These are phyloP conservation scores for Bovichtus diacanthus DNA, from an alignment of 2,797 vertebrate species.

Conservation along the genomic window DNA sequence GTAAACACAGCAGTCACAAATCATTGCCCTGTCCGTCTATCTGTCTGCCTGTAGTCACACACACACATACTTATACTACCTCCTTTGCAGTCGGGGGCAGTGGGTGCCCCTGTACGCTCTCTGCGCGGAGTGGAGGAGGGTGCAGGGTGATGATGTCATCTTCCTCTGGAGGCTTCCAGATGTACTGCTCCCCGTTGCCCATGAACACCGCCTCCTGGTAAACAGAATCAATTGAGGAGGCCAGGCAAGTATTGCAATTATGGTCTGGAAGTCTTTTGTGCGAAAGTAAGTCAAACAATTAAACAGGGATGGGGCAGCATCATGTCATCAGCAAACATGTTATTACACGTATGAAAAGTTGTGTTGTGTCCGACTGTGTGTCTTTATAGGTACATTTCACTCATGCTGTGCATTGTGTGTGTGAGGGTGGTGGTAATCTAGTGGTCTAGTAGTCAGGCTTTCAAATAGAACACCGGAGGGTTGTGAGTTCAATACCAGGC, in stretches of 20 bases:
- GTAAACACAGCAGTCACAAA: slow-evolving; percentile 66
- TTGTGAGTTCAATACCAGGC: too few relatives aligned
- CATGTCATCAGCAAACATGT: neutral
- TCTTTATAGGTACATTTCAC: slow-evolving; percentile 18
- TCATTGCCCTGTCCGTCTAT: slow-evolving; percentile 37
- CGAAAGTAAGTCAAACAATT: neutral
- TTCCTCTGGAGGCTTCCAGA: slow-evolving; percentile 88
- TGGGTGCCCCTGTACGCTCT: slow-evolving; percentile 78
- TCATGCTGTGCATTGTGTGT: neutral
- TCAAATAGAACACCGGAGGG: too few relatives aligned
- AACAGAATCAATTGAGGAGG: slow-evolving; percentile 33
- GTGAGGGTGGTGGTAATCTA: too few relatives aligned
- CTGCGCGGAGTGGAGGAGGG: slow-evolving; percentile 71
- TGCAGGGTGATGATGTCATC: slow-evolving; percentile 84
- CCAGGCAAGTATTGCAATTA: slow-evolving; percentile 2
- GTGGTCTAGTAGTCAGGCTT: too few relatives aligned
- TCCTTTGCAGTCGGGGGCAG: slow-evolving; percentile 79
- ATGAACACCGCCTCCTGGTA: slow-evolving; percentile 86
- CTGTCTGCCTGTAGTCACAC: slow-evolving; percentile 8
- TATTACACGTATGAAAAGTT: neutral
- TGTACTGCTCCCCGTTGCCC: slow-evolving; percentile 89
- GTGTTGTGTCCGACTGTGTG: neutral
- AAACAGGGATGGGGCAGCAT: neutral
- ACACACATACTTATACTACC: slow-evolving; percentile 66
- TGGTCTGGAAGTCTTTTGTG: neutral